These are phyloP conservation scores for Andricus grossulariae DNA, from an alignment of 1,140 invertebrate genomes.

Conservation along the genomic window DNA sequence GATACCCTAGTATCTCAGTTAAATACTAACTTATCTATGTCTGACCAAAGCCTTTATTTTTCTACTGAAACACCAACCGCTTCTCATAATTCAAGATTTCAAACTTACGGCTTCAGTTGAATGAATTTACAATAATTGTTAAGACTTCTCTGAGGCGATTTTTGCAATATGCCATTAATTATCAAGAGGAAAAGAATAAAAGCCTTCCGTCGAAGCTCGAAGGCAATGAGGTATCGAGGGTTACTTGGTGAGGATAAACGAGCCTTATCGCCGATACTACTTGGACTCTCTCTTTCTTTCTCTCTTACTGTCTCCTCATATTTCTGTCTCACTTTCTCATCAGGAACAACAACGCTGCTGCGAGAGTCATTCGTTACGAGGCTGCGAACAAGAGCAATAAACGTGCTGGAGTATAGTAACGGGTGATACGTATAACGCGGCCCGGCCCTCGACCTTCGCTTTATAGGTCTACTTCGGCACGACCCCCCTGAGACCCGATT, in stretches of 20 bases:
- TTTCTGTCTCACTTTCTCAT: slow-evolving; percentile 31
- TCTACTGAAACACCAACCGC: neutral
- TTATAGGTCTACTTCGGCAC: slow-evolving; percentile 74
- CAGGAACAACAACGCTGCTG: slow-evolving; percentile 49
- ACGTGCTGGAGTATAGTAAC: slow-evolving; percentile 69
- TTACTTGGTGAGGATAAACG: slow-evolving; percentile 47
- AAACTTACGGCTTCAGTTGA: too few species aligned
- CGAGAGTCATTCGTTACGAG: slow-evolving; percentile 72
- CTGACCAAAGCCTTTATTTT: neutral
- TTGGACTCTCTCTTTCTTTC: slow-evolving; percentile 41
- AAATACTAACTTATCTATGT: neutral
- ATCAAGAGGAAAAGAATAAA: slow-evolving; percentile 20
- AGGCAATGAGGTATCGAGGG: slow-evolving; percentile 25
- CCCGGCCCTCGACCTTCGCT: slow-evolving; percentile 67
- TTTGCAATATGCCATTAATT: slow-evolving; percentile 25
- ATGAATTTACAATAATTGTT: slow-evolving; percentile 2
- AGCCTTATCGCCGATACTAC: slow-evolving; percentile 48
- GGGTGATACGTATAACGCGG: slow-evolving; percentile 60
- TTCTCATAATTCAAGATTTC: too few species aligned
- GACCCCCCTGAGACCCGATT: slow-evolving; percentile 75
- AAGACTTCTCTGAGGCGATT: neutral
- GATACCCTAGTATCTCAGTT: neutral
- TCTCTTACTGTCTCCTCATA: slow-evolving; percentile 38
- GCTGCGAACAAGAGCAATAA: slow-evolving; percentile 74
- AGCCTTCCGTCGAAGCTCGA: slow-evolving; percentile 25